These are phyloP conservation scores for Arvicanthis niloticus DNA, from an alignment of 2,113 vertebrate genomes.

Conservation along the genomic window DNA sequence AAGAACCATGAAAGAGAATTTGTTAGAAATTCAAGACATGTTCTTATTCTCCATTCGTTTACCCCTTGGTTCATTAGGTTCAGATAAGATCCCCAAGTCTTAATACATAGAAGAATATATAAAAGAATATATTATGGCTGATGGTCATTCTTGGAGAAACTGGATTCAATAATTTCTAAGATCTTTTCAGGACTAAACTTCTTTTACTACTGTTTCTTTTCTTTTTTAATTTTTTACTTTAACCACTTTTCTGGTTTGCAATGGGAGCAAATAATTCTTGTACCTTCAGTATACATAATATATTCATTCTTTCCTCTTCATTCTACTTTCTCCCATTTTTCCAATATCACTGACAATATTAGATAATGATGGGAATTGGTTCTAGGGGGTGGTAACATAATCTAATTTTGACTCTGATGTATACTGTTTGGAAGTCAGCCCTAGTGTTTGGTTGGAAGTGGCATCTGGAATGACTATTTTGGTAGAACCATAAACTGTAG, in stretches of 20 bases:
- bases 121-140: background rate
- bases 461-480: background rate
- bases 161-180: background rate
- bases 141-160: slow-evolving; percentile 8
- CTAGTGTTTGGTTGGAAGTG: background rate
- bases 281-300: background rate
- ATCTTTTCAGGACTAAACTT: background rate
- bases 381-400: background rate
- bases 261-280: background rate
- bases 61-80: slow-evolving; percentile 8
- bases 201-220: background rate
- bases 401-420: background rate
- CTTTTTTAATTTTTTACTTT: background rate
- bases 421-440: background rate
- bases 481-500: background rate
- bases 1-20: background rate
- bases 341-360: background rate
- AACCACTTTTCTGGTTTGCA: background rate
- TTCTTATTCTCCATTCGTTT: background rate
- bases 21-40: slow-evolving; percentile 33
- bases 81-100: background rate
- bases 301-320: background rate
- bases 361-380: background rate
- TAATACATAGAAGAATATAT: background rate
- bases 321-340: background rate